A percentile compares a stretch with the other conserved stretches of the same genome.
Evolutionary conservation across 2,113 vertebrate genomes (phyloP).

Genomic region (Plecturocebus donacophilus): DNA sequence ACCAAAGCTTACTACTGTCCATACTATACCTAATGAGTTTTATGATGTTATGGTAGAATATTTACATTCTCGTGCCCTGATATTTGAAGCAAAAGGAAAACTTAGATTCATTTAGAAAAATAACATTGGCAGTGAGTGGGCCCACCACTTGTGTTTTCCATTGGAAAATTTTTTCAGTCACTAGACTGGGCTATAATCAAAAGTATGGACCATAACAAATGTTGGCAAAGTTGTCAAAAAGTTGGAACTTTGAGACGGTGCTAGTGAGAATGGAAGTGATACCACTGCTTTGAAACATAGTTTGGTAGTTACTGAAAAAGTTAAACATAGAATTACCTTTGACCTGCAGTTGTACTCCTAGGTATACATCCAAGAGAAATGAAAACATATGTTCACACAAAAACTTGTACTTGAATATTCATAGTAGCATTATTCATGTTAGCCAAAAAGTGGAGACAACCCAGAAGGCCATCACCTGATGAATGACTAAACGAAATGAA

Average conservation of each 20-base stretch:
- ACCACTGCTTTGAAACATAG: not conserved
- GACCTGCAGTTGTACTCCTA: not conserved
- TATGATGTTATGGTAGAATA: not conserved
- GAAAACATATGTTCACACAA: not conserved
- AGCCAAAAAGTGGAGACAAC: not conserved
- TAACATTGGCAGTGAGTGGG: not conserved
- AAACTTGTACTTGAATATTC: not conserved
- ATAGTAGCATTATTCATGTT: not conserved
- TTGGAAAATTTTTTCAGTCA: not conserved
- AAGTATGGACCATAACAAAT: not conserved
- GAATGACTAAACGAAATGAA: not conserved
- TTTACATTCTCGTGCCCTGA: not conserved
- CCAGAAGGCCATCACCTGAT: not conserved
- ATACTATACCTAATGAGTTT: not conserved
- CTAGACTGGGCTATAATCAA: not conserved
- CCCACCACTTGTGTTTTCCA: not conserved
- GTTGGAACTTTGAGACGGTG: not conserved
- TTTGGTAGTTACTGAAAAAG: not conserved
- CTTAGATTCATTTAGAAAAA: not conserved
- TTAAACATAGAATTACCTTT: not conserved
- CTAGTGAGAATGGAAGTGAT: not conserved
- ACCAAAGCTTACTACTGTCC: not conserved
- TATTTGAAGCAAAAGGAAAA: constrained; percentile 14
- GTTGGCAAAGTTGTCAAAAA: not conserved
- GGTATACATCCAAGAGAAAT: not conserved